Evolutionary conservation across 1,140 invertebrate genomes (phyloP), one percentile per base, ranked within the genome.

Genomic region (Trissolcus basalis): DNA sequence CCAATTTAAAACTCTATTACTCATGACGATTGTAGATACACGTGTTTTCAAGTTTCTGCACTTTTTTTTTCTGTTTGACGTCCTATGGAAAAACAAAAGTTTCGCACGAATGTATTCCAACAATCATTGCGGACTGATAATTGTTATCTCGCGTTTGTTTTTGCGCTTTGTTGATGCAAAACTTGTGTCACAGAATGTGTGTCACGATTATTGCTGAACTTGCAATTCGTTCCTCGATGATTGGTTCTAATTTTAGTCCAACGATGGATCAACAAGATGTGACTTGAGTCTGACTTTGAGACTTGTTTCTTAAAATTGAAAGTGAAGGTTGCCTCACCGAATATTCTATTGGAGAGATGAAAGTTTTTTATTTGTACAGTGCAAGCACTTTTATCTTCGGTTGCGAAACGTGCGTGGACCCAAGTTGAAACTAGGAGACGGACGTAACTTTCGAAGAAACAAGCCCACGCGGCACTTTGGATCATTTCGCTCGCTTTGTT

Each of bases 1-100:
- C 47, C 63, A 65, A 48, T 65, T 65, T 56, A 47, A 45, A 49
- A n/a, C n/a, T n/a, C 32, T 44, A 13, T 56, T 56, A 65, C 44
- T 65, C 51, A 53, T 39, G 45, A 54, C 15, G 36, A 39, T 1
- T 27, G 19, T n/a, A n/a, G n/a, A n/a, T n/a, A 27, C 6, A 27
- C 19, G 19, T 27, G 19, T 27, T 27, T 27, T 27, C 19, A 27
- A 27, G 19, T 27, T 27, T 27, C 1, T 3, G 2, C 19, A 1
- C 1, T 27, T 27, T 27, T 27, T 27, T 27, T n/a, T n/a, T n/a
- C n/a, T n/a, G n/a, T n/a, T n/a, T n/a, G n/a, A n/a, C n/a, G n/a
- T n/a, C n/a, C n/a, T n/a, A n/a, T n/a, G n/a, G 33, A 35, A 35
- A 35, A 10, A 35, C 33, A 35, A 35, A 35, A 39, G 36, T 11